A percentile compares a stretch with the other conserved stretches of the same genome.
These are phyloP conservation scores for Xyliphius kryptos DNA, from an alignment of 2,113 vertebrate genomes.

Conservation along the genomic window DNA sequence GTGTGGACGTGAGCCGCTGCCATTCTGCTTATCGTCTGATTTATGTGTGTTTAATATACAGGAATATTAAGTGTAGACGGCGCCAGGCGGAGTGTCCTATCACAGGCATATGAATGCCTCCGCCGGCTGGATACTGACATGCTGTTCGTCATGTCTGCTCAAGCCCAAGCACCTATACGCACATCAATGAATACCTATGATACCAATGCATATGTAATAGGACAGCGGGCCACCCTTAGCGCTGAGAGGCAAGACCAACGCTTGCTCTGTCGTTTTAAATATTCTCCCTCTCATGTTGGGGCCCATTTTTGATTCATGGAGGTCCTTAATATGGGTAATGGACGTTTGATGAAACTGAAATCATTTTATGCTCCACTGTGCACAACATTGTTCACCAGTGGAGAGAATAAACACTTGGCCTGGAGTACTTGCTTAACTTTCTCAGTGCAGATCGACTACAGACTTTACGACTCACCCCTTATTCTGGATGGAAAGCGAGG, in stretches of 20 bases:
- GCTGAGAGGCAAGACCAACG: conserved; percentile 50
- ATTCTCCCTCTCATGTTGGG: conserved; percentile 12
- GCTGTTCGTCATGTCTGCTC: conserved; percentile 67
- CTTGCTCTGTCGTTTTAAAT: conserved; percentile 38
- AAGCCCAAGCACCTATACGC: conserved; percentile 56
- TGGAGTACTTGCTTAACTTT: conserved; percentile 16
- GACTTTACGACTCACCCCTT: neutral
- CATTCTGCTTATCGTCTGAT: conserved; percentile 62
- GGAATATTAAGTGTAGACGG: conserved; percentile 67
- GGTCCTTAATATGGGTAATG: conserved; percentile 39
- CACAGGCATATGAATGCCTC: conserved; percentile 64
- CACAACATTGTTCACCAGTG: conserved; percentile 26
- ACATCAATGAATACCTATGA: conserved; percentile 75
- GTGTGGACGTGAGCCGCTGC: conserved; percentile 2
- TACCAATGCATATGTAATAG: conserved; percentile 75
- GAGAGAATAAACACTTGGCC: conserved; percentile 28
- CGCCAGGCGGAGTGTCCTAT: conserved; percentile 62
- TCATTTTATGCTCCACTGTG: conserved; percentile 39
- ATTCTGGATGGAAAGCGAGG: conserved; percentile 1
- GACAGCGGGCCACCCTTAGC: conserved; percentile 48
- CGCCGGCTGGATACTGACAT: conserved; percentile 63
- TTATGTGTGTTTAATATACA: conserved; percentile 75
- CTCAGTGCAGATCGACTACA: neutral
- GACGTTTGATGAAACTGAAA: conserved; percentile 38
- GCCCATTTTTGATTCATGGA: conserved; percentile 40